Evolutionary conservation across 2,113 vertebrate species (phyloP), one percentile per base, ranked within the genome.

Genomic region (Ammospiza nelsoni): DNA sequence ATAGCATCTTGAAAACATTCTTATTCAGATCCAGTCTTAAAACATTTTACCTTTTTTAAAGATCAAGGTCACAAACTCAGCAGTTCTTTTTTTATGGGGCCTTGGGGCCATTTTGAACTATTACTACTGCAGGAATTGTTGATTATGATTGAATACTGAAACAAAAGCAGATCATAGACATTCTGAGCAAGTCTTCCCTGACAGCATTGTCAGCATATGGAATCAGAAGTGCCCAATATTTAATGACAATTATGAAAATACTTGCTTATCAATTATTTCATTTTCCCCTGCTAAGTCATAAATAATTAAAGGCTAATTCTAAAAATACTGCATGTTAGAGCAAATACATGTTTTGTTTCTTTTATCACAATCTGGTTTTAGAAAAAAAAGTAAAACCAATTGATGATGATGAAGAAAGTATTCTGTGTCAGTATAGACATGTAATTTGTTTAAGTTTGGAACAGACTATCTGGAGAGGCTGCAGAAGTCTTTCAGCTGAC

Each of bases 41-140:
- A 95, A 92, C 13, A 33, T 97, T 93, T 81, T 96, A 63, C 58
- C 90, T 95, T 96, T 95, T 83, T 85, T 96, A 97, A 98, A 97
- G 95, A 97, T 96, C 96, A 97, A 98, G 96, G 97, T 92, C 94
- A 97, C 55, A 39, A 65, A 90, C 84, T 96, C 87, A 85, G 65
- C 52, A 74, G 39, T 96, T 97, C 92, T 85, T 94, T 41, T 94
- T 97, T 97, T 96, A 97, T 91, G 93, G 71, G 82, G 75, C 97
- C 94, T 97, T 31, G 21, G 88, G 92, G 90, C 82, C 94, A 72
- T 87, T 96, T 97, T 94, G 84, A 96, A 92, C 94, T 76, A 94
- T 96, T 95, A 89, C 92, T 87, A 35, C 90, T 87, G 92, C 77
- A 92, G 84, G 94, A 96, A 80, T 82, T 94, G 86, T 94, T 95